phyloP scores from a whole-genome alignment of 2,888 invertebrate species.

The Minunthozetes semirufus region DNA sequence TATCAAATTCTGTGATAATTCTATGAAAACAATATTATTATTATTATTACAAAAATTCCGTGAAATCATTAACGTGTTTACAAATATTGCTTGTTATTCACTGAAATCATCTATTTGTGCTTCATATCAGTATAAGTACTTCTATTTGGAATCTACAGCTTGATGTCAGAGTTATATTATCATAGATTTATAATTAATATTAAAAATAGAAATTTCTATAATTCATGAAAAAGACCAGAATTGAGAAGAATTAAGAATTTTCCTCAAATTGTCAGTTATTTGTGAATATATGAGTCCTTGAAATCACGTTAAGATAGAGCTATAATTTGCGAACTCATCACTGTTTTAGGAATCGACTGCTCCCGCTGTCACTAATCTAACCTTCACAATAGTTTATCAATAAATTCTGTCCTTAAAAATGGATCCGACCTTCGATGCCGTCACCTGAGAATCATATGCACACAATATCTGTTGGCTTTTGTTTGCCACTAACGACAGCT shows the following conservation, averaged over 20 bases:
- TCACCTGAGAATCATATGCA: slow-evolving; percentile 30
- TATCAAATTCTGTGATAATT: too few relatives aligned
- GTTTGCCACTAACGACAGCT: background rate
- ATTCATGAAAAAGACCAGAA: background rate
- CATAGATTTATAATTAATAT: too few relatives aligned
- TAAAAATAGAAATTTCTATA: too few relatives aligned
- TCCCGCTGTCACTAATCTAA: slow-evolving; percentile 24
- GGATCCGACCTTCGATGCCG: slow-evolving; percentile 14
- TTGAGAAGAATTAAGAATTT: background rate
- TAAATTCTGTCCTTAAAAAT: slow-evolving; percentile 20
- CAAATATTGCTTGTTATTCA: too few relatives aligned
- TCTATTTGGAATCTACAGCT: too few relatives aligned
- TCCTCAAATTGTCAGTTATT: background rate
- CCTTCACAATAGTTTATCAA: slow-evolving; percentile 28
- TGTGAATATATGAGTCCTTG: slow-evolving; percentile 7
- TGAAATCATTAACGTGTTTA: background rate
- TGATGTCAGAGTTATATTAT: too few relatives aligned
- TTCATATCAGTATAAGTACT: too few relatives aligned
- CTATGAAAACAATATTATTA: too few relatives aligned
- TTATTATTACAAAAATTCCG: background rate
- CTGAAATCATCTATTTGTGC: too few relatives aligned
- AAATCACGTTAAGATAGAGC: slow-evolving; percentile 15
- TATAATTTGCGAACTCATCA: slow-evolving; percentile 27
- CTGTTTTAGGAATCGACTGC: background rate
- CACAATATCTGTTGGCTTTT: background rate